phyloP scores from a whole-genome alignment of 2,113 vertebrate genomes.

The Siphamia tubifer region DNA sequence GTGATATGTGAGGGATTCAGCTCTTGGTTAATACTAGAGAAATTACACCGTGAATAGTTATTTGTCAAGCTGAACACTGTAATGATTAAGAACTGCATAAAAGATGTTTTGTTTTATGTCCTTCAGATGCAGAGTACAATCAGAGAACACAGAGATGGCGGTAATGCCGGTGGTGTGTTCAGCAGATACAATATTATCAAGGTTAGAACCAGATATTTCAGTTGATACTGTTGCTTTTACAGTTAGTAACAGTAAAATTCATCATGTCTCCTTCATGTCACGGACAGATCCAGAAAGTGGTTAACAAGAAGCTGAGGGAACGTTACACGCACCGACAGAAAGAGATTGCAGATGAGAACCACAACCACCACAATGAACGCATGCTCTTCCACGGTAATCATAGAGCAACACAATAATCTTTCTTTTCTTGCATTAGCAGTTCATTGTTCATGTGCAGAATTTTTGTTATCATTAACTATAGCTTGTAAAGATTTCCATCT shows the following conservation, averaged over 20 bases:
- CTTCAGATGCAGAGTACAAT: slow-evolving; percentile 97
- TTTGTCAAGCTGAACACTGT: too few species aligned
- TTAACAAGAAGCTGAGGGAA: slow-evolving; percentile 97
- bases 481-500: background rate
- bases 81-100: background rate
- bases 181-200: slow-evolving; percentile 97
- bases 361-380: slow-evolving; percentile 98
- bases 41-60: background rate
- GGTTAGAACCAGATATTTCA: slow-evolving; percentile 72
- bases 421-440: background rate
- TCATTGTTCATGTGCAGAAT: background rate
- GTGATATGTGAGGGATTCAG: too few species aligned
- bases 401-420: background rate
- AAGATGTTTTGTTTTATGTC: background rate
- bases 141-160: slow-evolving; percentile 95
- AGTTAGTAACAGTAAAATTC: background rate
- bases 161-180: slow-evolving; percentile 97
- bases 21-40: background rate
- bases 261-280: background rate
- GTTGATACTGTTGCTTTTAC: background rate
- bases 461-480: background rate
- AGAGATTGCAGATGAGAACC: slow-evolving; percentile 97
- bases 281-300: slow-evolving; percentile 95
- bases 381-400: slow-evolving; percentile 95
- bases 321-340: slow-evolving; percentile 96